Conservation (phyloP, 2,888 invertebrate species). For the Drosophila barbarae region DNA sequence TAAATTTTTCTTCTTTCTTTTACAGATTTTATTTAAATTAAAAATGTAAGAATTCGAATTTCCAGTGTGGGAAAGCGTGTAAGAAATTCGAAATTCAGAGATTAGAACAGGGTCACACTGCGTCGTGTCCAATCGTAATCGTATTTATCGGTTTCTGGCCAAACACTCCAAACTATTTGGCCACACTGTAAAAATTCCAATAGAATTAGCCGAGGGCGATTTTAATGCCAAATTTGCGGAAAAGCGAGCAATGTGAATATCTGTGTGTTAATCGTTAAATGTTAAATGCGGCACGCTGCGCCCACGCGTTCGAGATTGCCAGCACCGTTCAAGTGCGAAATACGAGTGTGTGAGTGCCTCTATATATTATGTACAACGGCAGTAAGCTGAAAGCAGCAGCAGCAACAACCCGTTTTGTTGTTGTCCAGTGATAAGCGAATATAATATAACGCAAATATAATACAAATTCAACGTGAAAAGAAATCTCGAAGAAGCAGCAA, state of each 20-base stretch:
- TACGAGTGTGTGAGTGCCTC: conserved; percentile 11
- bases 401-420: conserved; percentile 17
- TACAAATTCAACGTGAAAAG: conserved; percentile 61
- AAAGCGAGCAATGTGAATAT: conserved; percentile 37
- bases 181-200: conserved; percentile 61
- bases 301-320: conserved; percentile 57
- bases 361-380: conserved; percentile 37
- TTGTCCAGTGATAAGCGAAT: conserved; percentile 49
- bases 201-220: conserved; percentile 64
- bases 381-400: conserved; percentile 38
- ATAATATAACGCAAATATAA: conserved; percentile 46
- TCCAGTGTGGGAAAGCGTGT: background rate
- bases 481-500: conserved; percentile 40
- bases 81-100: background rate
- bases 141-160: conserved; percentile 5
- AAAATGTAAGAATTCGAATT: too few relatives aligned
- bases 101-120: background rate
- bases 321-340: conserved; percentile 32
- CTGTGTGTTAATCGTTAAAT: conserved; percentile 20
- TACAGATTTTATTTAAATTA: background rate
- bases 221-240: conserved; percentile 49
- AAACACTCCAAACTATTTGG: too few relatives aligned
- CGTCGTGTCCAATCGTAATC: background rate
- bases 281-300: conserved; percentile 44
- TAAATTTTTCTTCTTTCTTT: background rate